phyloP scores from a whole-genome alignment of 2,888 invertebrate species.

The Deilephila porcellus region DNA sequence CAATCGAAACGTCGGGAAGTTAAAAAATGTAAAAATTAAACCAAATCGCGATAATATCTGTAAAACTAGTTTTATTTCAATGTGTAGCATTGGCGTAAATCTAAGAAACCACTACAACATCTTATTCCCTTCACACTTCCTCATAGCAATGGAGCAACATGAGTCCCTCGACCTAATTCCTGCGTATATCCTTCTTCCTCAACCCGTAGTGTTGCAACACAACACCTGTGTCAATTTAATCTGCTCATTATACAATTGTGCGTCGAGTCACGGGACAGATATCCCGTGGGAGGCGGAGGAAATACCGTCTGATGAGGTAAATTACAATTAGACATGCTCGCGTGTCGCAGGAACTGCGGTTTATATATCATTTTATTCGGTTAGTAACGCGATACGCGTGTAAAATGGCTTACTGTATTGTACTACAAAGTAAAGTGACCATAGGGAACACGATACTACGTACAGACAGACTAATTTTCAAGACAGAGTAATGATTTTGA shows the following conservation, averaged over 20 bases:
- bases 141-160: neutral
- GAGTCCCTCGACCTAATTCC: constrained; percentile 1
- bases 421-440: no score
- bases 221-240: constrained; percentile 29
- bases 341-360: constrained; percentile 12
- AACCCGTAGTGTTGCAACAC: constrained; percentile 16
- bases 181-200: constrained; percentile 4
- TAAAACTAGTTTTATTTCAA: no score
- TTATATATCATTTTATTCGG: constrained; percentile 7
- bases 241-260: constrained; percentile 39
- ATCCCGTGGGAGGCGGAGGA: constrained; percentile 68
- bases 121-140: no score
- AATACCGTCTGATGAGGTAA: constrained; percentile 74
- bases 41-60: no score
- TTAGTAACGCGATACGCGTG: neutral
- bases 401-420: neutral
- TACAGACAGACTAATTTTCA: no score
- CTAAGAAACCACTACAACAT: no score
- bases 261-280: constrained; percentile 37
- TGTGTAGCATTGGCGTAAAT: no score
- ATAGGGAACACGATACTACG: no score
- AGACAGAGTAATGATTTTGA: no score
- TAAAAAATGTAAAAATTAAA: no score
- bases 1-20: no score
- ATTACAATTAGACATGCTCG: constrained; percentile 45